Conservation (phyloP, 2,113 vertebrate genomes). For the Jaculus jaculus region DNA sequence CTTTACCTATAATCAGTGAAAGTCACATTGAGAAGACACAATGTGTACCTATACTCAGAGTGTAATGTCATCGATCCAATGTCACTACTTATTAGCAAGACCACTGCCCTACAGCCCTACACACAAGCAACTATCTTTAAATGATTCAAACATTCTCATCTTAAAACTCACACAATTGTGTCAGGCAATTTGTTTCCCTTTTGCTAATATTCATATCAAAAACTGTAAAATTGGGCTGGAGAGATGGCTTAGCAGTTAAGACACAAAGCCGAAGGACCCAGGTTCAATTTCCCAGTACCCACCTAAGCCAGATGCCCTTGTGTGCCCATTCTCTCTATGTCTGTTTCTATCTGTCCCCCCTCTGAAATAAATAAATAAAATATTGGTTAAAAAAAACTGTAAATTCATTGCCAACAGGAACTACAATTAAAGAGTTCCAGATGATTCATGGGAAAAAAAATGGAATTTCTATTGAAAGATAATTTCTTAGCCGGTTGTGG, state of each 20-base stretch:
- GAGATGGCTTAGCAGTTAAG: too few relatives aligned
- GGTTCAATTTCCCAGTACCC: too few relatives aligned
- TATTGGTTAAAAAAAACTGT: background rate
- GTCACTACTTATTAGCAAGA: background rate
- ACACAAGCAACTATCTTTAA: background rate
- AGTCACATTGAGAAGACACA: too few relatives aligned
- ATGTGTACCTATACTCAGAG: too few relatives aligned
- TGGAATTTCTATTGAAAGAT: constrained; percentile 43
- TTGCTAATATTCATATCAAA: background rate
- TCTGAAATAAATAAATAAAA: too few relatives aligned
- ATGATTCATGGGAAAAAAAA: constrained; percentile 9
- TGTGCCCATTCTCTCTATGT: too few relatives aligned
- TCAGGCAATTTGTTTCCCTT: constrained; percentile 38
- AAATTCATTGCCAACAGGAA: constrained; percentile 40
- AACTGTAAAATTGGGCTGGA: background rate
- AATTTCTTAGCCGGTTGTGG: too few relatives aligned
- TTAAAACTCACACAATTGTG: background rate
- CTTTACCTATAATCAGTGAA: background rate
- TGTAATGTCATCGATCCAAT: background rate
- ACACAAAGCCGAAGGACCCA: too few relatives aligned
- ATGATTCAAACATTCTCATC: background rate
- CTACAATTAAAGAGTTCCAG: constrained; percentile 33
- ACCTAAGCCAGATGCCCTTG: too few relatives aligned
- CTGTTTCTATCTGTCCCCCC: too few relatives aligned
- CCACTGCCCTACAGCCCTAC: background rate